These are phyloP conservation scores for Numenius arquata DNA, from an alignment of 2,113 vertebrate genomes.

Conservation along the genomic window DNA sequence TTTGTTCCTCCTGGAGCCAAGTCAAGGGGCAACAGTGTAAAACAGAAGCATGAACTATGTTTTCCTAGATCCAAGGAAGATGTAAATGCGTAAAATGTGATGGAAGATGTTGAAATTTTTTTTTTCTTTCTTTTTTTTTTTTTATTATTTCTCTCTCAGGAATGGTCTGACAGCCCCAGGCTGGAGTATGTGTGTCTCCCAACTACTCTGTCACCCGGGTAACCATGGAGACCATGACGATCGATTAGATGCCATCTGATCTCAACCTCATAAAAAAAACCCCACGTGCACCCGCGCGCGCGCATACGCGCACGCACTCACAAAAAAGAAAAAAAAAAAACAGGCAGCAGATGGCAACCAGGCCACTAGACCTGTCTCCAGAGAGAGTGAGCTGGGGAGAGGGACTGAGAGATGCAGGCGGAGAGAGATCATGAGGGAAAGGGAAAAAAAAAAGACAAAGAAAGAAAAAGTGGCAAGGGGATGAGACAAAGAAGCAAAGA, in stretches of 20 bases:
- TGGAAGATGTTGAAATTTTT: conserved; percentile 54
- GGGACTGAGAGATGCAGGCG: conserved; percentile 12
- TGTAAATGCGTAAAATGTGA: conserved; percentile 59
- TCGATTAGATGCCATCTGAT: conserved; percentile 90
- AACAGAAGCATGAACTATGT: background rate
- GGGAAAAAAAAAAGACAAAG: background rate
- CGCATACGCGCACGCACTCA: background rate
- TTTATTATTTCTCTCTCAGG: conserved; percentile 59
- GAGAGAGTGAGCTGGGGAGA: conserved; percentile 65
- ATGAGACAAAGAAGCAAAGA: background rate
- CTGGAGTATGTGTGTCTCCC: conserved; percentile 78
- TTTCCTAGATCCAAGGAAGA: conserved; percentile 54
- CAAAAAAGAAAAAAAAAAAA: background rate
- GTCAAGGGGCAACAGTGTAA: conserved; percentile 28
- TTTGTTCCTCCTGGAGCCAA: conserved; percentile 42
- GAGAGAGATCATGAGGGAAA: background rate
- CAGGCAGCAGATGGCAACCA: conserved; percentile 85
- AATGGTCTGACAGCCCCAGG: conserved; percentile 77
- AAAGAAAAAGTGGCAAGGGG: background rate
- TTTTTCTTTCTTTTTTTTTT: background rate
- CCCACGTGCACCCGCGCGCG: background rate
- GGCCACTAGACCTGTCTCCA: conserved; percentile 79
- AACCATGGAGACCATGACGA: conserved; percentile 87
- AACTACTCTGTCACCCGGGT: conserved; percentile 84
- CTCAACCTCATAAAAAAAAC: conserved; percentile 82